phyloP scores from a whole-genome alignment of 2,888 invertebrate species.

The Eledona agricola region DNA sequence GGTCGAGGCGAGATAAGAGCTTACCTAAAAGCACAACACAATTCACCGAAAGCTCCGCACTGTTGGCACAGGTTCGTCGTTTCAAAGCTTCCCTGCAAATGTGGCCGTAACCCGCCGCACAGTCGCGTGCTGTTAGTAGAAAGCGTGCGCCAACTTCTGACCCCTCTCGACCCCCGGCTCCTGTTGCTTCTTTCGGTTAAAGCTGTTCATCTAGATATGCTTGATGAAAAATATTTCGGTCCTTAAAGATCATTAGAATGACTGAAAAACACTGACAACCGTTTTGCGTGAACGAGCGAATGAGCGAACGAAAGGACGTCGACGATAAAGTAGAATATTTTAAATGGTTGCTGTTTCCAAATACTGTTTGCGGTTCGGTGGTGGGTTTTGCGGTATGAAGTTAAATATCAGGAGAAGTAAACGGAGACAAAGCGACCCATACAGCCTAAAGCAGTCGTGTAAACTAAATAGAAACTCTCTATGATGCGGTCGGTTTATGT shows the following conservation, averaged over 20 bases:
- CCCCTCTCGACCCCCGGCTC: constrained; percentile 63
- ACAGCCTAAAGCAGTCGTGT: constrained; percentile 56
- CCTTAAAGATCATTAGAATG: constrained; percentile 27
- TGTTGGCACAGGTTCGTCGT: constrained; percentile 49
- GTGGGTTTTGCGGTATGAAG: constrained; percentile 56
- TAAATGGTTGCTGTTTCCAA: constrained; percentile 40
- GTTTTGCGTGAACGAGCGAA: constrained; percentile 2
- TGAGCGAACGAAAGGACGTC: constrained; percentile 3
- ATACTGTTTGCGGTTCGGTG: constrained; percentile 51
- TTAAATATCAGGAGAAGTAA: constrained; percentile 59
- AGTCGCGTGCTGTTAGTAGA: constrained; percentile 60
- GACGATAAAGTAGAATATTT: constrained; percentile 35
- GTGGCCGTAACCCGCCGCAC: constrained; percentile 59
- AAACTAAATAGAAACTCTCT: constrained; percentile 58
- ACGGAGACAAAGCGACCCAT: constrained; percentile 60
- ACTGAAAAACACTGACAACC: too few relatives aligned
- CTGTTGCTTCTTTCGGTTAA: constrained; percentile 63
- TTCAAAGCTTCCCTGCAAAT: constrained; percentile 56
- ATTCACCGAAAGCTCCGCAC: constrained; percentile 40
- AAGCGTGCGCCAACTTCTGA: constrained; percentile 65
- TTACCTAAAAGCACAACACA: constrained; percentile 50
- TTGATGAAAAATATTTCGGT: constrained; percentile 53
- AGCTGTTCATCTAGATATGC: constrained; percentile 59
- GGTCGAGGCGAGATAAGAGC: constrained; percentile 40
- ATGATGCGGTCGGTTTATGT: constrained; percentile 49